Conservation (phyloP, 2,888 invertebrate species). For the Hofmannophila pseudospretella region DNA sequence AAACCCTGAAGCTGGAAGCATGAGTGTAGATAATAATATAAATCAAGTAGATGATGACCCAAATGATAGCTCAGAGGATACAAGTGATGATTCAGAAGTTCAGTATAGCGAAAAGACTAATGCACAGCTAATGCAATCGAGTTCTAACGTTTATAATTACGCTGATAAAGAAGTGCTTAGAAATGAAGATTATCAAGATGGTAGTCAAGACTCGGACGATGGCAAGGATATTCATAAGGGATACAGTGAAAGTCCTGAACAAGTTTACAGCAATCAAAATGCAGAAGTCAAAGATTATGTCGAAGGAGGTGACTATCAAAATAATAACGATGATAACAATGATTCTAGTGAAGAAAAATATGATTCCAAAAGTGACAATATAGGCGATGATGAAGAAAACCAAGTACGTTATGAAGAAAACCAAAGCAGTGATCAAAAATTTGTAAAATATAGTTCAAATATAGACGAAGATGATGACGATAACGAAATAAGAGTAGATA, state of each 20-base stretch:
- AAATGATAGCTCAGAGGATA: conserved; percentile 34
- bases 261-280: conserved; percentile 14
- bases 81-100: conserved; percentile 19
- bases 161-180: conserved; percentile 29
- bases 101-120: conserved; percentile 23
- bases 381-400: too few relatives aligned
- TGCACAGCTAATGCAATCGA: conserved; percentile 40
- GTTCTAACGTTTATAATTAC: conserved; percentile 44
- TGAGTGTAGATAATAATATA: conserved; percentile 1
- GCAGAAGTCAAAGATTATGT: conserved; percentile 19
- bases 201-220: conserved; percentile 15
- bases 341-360: too few relatives aligned
- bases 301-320: conserved; percentile 17
- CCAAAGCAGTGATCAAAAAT: conserved; percentile 5
- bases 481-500: conserved; percentile 19
- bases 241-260: conserved; percentile 10
- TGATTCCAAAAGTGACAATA: too few relatives aligned
- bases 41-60: conserved; percentile 27
- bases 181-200: conserved; percentile 16
- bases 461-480: conserved; percentile 15
- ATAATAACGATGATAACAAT: conserved; percentile 15
- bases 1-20: conserved; percentile 8
- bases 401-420: too few relatives aligned
- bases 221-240: conserved; percentile 12
- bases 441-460: conserved; percentile 18